phyloP scores from a whole-genome alignment of 2,888 invertebrate genomes.

The Fragum fragum region DNA sequence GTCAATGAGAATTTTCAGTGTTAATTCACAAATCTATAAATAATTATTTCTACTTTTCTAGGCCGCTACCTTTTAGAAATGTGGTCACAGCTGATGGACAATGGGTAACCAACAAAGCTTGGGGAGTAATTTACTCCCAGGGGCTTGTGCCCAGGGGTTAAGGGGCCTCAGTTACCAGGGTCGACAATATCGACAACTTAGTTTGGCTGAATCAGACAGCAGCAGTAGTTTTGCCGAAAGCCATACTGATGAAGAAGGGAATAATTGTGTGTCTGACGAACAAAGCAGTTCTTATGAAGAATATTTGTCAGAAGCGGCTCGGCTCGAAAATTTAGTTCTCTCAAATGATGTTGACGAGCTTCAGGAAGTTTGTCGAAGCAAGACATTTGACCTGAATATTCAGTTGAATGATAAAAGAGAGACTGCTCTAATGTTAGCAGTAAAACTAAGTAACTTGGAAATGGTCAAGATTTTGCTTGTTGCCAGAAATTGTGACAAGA shows the following conservation, averaged over 20 bases:
- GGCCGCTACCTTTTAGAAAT: neutral
- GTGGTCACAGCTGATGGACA: constrained; percentile 1
- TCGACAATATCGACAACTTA: constrained; percentile 44
- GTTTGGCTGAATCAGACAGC: constrained; percentile 57
- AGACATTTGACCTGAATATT: constrained; percentile 72
- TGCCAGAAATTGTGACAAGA: constrained; percentile 69
- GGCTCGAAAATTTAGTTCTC: constrained; percentile 61
- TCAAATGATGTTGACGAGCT: constrained; percentile 54
- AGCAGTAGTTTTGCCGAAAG: constrained; percentile 44
- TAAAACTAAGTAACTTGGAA: constrained; percentile 74
- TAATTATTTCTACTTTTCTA: no score
- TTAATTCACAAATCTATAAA: no score
- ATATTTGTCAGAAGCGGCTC: constrained; percentile 55
- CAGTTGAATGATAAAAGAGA: constrained; percentile 78
- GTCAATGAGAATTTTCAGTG: no score
- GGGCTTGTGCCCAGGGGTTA: constrained; percentile 49
- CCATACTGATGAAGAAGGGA: constrained; percentile 54
- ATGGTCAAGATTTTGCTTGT: constrained; percentile 74
- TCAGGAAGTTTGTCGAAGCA: constrained; percentile 52
- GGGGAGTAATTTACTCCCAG: constrained; percentile 46
- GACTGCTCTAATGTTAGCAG: constrained; percentile 77
- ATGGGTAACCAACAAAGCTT: constrained; percentile 43
- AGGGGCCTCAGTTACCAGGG: constrained; percentile 38
- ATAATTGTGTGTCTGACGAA: constrained; percentile 28
- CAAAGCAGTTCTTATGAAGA: constrained; percentile 40